Evolutionary conservation across 2,888 invertebrate species (phyloP).

Genomic region (Pecten maximus): DNA sequence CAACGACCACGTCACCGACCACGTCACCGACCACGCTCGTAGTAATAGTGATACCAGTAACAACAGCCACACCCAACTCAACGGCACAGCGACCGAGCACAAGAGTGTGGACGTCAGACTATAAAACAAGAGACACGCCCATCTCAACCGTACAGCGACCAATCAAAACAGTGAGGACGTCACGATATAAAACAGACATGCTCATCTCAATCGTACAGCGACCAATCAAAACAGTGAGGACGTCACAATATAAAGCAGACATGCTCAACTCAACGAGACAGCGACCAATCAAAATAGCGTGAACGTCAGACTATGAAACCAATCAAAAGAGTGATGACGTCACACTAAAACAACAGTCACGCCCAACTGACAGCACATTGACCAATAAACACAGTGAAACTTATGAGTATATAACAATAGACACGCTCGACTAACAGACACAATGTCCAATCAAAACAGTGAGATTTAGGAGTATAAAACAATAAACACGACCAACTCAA

Average conservation of each 20-base stretch:
- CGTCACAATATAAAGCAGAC: not conserved
- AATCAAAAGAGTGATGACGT: not conserved
- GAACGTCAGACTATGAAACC: not conserved
- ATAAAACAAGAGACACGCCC: not conserved
- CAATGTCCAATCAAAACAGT: not conserved
- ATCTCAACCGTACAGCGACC: not conserved
- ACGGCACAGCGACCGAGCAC: not conserved
- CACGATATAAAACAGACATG: not conserved
- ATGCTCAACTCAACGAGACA: not conserved
- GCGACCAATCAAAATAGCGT: not conserved
- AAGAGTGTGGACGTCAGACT: not conserved
- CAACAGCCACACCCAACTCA: conserved; percentile 27
- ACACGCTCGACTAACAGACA: not conserved
- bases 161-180: not conserved
- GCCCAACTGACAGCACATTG: too few species aligned
- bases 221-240: not conserved
- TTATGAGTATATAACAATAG: too few species aligned
- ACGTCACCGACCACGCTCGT: conserved; percentile 37
- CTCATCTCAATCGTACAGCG: not conserved
- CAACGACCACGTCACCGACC: conserved; percentile 31
- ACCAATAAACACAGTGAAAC: not conserved
- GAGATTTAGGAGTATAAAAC: too few species aligned
- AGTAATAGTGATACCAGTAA: conserved; percentile 5
- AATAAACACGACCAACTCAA: too few species aligned
- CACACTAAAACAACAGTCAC: not conserved